Base-by-base conservation (phyloP, 2,797 vertebrate species). In the Petrocephalus sullivani region DNA sequence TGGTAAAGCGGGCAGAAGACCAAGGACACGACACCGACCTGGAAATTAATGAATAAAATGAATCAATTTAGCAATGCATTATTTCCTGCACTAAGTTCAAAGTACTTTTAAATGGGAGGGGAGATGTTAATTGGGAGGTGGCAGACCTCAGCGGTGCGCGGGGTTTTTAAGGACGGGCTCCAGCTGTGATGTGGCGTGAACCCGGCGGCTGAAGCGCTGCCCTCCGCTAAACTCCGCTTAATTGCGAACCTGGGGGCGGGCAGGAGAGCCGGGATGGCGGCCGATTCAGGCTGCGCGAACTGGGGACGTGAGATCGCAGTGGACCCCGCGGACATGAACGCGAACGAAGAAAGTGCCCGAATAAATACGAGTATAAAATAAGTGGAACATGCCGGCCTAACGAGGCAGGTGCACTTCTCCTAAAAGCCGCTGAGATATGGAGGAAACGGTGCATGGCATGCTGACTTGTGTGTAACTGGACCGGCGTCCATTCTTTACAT, bases 21-120 rank as follows among this genome's bases (percentile, higher is more conserved):
- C 19, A 53, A 54, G 51, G 82, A 28, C 82, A 53, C 12, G 51
- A 53, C n/a, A 84, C 51, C 51, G 46, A 84, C 46, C 82, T 56
- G n/a, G 82, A 23, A 54, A 84, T 84, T 84, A 84, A 84, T 84
- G 21, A 53, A 53, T 84, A 23, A 84, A 84, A 84, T 84, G 54
- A 51, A 84, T 84, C 82, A 84, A 28, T 84, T 84, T 53, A 84
- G 51, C 14, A 28, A 84, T 23, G 10, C 82, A 33, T 54, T 28
- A 84, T 54, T 53, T 84, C 51, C 51, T 28, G 82, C 10, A 12
- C 19, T 0, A 54, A 84, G 82, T 84, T 84, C 51, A 84, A 84
- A 53, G 10, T 84, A 51, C 51, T 84, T 84, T 84, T 84, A 84
- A 84, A 84, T 56, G 1, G 51, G 10, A 81, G 51, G 82, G 82